Evolutionary conservation across 2,797 vertebrate species (phyloP).

Genomic region (Siniperca undulata): DNA sequence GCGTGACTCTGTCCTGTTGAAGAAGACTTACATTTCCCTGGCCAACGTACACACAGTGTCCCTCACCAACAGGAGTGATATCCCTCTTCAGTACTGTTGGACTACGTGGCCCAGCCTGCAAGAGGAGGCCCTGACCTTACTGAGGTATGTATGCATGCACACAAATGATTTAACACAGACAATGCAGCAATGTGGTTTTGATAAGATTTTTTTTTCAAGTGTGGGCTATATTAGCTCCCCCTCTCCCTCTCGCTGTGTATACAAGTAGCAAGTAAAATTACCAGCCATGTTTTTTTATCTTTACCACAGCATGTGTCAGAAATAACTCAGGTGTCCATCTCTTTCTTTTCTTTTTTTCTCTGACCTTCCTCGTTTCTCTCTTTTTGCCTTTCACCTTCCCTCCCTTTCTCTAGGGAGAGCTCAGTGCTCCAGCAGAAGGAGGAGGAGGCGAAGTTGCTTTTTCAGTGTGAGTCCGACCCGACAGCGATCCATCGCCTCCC

Average conservation of each 20-base stretch:
- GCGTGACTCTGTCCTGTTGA: conserved; percentile 79
- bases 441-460: conserved; percentile 66
- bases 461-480: conserved; percentile 69
- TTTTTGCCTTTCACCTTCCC: conserved; percentile 30
- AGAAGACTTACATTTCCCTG: conserved; percentile 88
- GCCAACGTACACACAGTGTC: conserved; percentile 76
- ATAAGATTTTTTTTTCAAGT: not conserved
- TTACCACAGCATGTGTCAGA: conserved; percentile 30
- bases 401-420: conserved; percentile 74
- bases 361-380: conserved; percentile 2
- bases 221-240: not conserved
- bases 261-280: conserved; percentile 4
- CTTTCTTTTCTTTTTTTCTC: conserved; percentile 26
- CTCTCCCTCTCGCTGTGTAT: not conserved
- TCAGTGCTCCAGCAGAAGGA: conserved; percentile 63
- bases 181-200: not conserved
- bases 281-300: conserved; percentile 20
- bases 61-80: conserved; percentile 87
- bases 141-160: conserved; percentile 41
- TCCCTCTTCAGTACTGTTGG: conserved; percentile 90
- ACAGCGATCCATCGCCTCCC: conserved; percentile 63
- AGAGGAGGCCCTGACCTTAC: conserved; percentile 76
- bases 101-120: conserved; percentile 81
- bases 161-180: not conserved
- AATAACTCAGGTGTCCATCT: conserved; percentile 43